These are phyloP conservation scores for Meloidogyne chitwoodi DNA, from an alignment of 1,140 invertebrate genomes.

Conservation along the genomic window DNA sequence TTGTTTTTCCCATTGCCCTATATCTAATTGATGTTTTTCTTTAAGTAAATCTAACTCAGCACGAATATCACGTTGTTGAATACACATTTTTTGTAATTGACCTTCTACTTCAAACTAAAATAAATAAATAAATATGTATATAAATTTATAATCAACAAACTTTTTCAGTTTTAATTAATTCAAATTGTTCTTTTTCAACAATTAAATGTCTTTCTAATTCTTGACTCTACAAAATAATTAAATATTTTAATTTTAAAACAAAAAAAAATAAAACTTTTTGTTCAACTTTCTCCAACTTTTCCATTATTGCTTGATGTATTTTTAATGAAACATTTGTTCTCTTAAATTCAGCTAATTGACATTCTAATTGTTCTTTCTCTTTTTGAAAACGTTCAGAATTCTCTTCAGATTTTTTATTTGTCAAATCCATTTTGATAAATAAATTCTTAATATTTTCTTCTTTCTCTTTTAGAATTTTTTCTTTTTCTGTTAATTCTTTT, in stretches of 20 bases:
- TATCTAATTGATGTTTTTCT: constrained; percentile 13
- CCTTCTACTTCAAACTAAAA: neutral
- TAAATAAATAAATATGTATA: neutral
- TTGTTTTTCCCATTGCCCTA: constrained; percentile 16
- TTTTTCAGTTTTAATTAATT: constrained; percentile 22
- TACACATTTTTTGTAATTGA: neutral
- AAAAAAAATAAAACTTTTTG: neutral
- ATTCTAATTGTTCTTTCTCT: constrained; percentile 19
- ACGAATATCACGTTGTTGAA: constrained; percentile 16
- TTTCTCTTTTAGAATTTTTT: constrained; percentile 8
- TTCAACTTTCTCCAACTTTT: constrained; percentile 7
- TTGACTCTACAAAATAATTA: constrained; percentile 8
- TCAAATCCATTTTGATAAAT: constrained; percentile 4
- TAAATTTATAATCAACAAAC: constrained; percentile 15
- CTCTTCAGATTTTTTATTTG: neutral
- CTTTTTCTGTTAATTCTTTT: constrained; percentile 18
- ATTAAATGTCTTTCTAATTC: constrained; percentile 23
- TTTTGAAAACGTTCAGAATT: neutral
- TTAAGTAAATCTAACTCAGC: constrained; percentile 27
- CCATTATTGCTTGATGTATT: neutral
- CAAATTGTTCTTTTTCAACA: constrained; percentile 13
- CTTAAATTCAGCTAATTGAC: constrained; percentile 19
- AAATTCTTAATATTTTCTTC: constrained; percentile 6
- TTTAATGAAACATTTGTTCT: constrained; percentile 5
- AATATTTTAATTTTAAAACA: neutral